Conservation (phyloP, 1,140 invertebrate genomes). For the Riptortus pedestris region DNA sequence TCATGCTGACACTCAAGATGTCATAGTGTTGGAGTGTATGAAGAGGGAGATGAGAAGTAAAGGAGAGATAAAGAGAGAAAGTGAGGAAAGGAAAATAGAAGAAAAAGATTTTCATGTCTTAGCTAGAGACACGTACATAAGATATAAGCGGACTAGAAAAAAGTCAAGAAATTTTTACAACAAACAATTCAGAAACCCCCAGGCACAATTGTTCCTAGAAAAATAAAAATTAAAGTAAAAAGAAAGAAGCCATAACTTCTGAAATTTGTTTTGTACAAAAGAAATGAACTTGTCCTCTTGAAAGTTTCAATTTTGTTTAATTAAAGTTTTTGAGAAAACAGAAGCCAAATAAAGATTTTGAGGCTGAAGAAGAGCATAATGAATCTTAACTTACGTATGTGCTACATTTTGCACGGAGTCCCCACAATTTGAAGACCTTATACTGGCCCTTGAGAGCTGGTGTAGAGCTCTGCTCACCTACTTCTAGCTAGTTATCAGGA, state of each 20-base stretch:
- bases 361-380: background rate
- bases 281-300: background rate
- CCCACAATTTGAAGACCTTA: conserved; percentile 8
- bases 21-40: background rate
- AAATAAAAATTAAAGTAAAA: background rate
- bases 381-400: background rate
- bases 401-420: background rate
- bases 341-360: background rate
- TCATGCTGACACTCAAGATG: conserved; percentile 10
- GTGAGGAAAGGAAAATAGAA: background rate
- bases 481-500: background rate
- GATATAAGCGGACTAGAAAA: background rate
- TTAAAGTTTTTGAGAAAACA: conserved; percentile 3
- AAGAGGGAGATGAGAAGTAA: background rate
- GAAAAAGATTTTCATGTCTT: background rate
- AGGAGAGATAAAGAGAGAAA: background rate
- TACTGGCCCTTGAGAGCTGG: background rate
- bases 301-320: conserved; percentile 19
- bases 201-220: background rate
- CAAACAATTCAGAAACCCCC: no score
- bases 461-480: background rate
- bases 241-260: conserved; percentile 2
- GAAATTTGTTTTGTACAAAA: conserved; percentile 22
- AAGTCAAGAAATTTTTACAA: background rate
- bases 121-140: background rate